Conservation (phyloP, 2,797 vertebrate species). For the Catostomus latipinnis region DNA sequence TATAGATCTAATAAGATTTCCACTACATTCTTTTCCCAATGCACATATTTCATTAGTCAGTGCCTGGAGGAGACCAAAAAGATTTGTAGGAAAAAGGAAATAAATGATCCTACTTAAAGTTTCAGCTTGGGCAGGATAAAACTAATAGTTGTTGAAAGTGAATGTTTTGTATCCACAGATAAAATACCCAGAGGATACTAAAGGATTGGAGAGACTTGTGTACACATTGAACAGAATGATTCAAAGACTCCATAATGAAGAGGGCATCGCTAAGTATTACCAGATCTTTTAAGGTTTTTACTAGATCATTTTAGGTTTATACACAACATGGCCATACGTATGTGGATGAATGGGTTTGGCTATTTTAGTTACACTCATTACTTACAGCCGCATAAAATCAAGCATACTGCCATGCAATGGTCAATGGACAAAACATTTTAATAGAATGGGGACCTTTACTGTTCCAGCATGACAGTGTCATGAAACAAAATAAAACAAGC, state of each 20-base stretch:
- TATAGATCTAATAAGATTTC: slow-evolving; percentile 11
- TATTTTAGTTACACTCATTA: no score
- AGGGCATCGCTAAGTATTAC: no score
- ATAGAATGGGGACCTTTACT: no score
- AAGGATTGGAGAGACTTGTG: neutral
- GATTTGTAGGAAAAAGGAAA: slow-evolving; percentile 12
- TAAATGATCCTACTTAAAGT: slow-evolving; percentile 15
- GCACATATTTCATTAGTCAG: slow-evolving; percentile 31
- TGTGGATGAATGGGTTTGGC: no score
- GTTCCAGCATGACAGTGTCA: no score
- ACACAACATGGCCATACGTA: no score
- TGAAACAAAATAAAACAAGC: no score
- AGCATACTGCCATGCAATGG: no score
- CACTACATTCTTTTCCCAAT: slow-evolving; percentile 6
- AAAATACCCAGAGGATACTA: slow-evolving; percentile 8
- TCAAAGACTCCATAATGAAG: neutral
- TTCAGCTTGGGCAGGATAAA: slow-evolving; percentile 18
- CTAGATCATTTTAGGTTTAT: no score
- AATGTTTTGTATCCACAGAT: slow-evolving; percentile 16
- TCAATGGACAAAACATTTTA: no score
- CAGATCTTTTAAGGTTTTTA: no score
- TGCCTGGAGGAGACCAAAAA: slow-evolving; percentile 19
- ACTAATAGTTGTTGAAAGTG: slow-evolving; percentile 25
- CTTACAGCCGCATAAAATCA: no score
- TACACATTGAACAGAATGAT: neutral